A percentile compares a stretch with the other conserved stretches of the same genome.
Conservation (phyloP, 2,797 vertebrate species). For the Tapirus indicus region DNA sequence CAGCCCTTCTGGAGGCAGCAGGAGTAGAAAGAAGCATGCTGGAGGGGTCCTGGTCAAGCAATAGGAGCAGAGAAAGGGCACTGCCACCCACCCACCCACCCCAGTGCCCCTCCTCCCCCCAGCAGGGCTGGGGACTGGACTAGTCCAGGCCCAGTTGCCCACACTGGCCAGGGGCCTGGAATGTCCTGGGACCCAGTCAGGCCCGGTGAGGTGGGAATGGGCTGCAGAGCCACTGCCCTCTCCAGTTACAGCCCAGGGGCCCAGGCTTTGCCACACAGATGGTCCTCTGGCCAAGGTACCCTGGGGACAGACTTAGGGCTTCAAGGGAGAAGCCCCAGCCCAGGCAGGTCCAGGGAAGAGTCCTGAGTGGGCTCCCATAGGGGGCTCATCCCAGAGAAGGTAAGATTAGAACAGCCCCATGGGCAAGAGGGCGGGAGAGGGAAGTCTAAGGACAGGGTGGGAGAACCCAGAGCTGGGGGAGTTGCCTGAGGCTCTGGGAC, state of each 20-base stretch:
- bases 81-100: not conserved
- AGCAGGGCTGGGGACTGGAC: not conserved
- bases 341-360: not conserved
- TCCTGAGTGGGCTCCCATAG: not conserved
- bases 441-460: not conserved
- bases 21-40: not conserved
- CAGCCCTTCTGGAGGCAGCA: not conserved
- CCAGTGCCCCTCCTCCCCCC: not conserved
- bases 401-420: not conserved
- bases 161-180: constrained; percentile 66
- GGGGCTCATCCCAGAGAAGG: not conserved
- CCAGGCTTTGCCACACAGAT: constrained; percentile 21
- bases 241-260: constrained; percentile 62
- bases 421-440: not conserved
- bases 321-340: not conserved
- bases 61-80: not conserved
- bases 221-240: constrained; percentile 29
- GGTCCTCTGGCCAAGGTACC: constrained; percentile 45
- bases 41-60: not conserved
- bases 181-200: constrained; percentile 70
- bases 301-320: constrained; percentile 16
- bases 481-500: constrained; percentile 39
- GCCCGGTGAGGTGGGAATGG: not conserved
- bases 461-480: constrained; percentile 42
- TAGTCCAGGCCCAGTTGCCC: constrained; percentile 40